These are phyloP conservation scores for Drosophila carrolli DNA, from an alignment of 1,140 invertebrate genomes.

Conservation along the genomic window DNA sequence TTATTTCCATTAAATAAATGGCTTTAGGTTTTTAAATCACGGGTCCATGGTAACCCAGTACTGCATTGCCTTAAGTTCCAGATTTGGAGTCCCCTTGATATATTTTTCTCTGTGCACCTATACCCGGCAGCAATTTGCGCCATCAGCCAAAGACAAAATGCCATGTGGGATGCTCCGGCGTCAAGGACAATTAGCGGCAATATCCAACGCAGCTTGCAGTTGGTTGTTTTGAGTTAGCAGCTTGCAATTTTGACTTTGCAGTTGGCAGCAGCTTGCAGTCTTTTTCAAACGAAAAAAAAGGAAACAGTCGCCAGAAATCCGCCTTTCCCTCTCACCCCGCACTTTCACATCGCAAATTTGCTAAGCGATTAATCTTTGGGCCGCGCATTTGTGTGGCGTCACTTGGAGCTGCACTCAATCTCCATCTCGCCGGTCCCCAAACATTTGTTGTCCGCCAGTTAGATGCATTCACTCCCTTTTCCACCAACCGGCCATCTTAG, in stretches of 20 bases:
- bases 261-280: neutral
- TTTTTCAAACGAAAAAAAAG: neutral
- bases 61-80: neutral
- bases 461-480: constrained; percentile 12
- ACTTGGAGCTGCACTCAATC: constrained; percentile 72
- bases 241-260: neutral
- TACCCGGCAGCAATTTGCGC: constrained; percentile 77
- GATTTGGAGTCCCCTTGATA: neutral
- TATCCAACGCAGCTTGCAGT: constrained; percentile 52
- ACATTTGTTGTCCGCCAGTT: constrained; percentile 28
- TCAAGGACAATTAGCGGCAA: constrained; percentile 79
- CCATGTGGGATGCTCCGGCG: constrained; percentile 72
- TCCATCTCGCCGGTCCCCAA: constrained; percentile 36
- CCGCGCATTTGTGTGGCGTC: constrained; percentile 48
- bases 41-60: too few relatives aligned
- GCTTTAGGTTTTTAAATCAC: too few relatives aligned
- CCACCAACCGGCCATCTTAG: constrained; percentile 5
- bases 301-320: constrained; percentile 38
- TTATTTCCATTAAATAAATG: too few relatives aligned
- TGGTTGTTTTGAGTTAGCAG: constrained; percentile 10
- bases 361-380: constrained; percentile 64
- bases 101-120: constrained; percentile 30
- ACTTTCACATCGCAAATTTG: constrained; percentile 76
- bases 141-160: constrained; percentile 54
- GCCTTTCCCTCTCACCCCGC: constrained; percentile 27